phyloP scores from a whole-genome alignment of 2,113 vertebrate genomes.

The Xenopus tropicalis region UCB_Xtro_10.0 CM004451.2:80310001-80310500 shows the following conservation, averaged over 20 bases:
- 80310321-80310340: not conserved
- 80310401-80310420: constrained; percentile 20
- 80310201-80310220: not conserved
- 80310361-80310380: constrained; percentile 31
- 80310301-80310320: constrained; percentile 22
- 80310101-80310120: constrained; percentile 34
- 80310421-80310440: constrained; percentile 27
- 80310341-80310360: constrained; percentile 12
- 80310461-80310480: constrained; percentile 28
- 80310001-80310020: constrained; percentile 5
- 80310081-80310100: constrained; percentile 29
- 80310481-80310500: not conserved
- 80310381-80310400: constrained; percentile 30
- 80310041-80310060: not conserved
- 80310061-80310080: constrained; percentile 11
- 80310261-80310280: constrained; percentile 3
- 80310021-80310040: constrained; percentile 4
- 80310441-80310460: constrained; percentile 34
- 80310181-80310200: not conserved
- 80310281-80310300: not conserved
- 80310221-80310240: not conserved
- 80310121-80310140: constrained; percentile 27
- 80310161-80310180: constrained; percentile 10
- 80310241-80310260: not conserved
- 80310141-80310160: constrained; percentile 8